These are phyloP conservation scores for Adineta ricciae DNA, from an alignment of 2,888 invertebrate species.

Conservation along the genomic window DNA sequence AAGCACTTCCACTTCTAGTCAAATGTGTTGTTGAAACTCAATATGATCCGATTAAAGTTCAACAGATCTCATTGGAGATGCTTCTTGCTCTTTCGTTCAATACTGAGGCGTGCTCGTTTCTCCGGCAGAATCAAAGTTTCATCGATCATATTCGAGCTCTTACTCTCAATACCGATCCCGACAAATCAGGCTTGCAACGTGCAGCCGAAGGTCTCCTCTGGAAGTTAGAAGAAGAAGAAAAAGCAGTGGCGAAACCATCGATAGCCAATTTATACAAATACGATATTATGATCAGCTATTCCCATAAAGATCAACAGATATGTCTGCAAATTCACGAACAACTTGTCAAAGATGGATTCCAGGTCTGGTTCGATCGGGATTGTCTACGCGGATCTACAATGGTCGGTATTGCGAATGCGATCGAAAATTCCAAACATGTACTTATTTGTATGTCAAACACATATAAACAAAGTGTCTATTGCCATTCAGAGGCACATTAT, in stretches of 20 bases:
- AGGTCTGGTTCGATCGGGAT: neutral
- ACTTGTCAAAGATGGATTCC: neutral
- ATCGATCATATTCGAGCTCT: neutral
- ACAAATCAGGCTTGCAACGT: neutral
- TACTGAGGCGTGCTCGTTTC: neutral
- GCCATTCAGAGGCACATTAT: constrained; percentile 7
- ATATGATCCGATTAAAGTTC: neutral
- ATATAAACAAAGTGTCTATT: constrained; percentile 6
- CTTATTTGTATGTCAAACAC: constrained; percentile 7
- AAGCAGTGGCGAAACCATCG: neutral
- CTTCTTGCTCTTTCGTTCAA: neutral
- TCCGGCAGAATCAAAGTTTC: neutral
- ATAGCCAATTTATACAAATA: neutral
- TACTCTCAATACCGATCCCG: too few species aligned
- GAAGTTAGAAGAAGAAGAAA: neutral
- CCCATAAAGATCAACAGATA: neutral
- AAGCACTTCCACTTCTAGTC: neutral
- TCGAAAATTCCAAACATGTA: neutral
- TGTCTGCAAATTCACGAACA: neutral
- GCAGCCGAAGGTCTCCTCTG: neutral
- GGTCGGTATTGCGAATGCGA: neutral
- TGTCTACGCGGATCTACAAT: neutral
- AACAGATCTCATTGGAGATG: neutral
- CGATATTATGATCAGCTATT: constrained; percentile 8
- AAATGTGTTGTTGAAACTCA: neutral